Base-by-base conservation (phyloP, 2,797 vertebrate species). In the Glyptemys insculpta region DNA sequence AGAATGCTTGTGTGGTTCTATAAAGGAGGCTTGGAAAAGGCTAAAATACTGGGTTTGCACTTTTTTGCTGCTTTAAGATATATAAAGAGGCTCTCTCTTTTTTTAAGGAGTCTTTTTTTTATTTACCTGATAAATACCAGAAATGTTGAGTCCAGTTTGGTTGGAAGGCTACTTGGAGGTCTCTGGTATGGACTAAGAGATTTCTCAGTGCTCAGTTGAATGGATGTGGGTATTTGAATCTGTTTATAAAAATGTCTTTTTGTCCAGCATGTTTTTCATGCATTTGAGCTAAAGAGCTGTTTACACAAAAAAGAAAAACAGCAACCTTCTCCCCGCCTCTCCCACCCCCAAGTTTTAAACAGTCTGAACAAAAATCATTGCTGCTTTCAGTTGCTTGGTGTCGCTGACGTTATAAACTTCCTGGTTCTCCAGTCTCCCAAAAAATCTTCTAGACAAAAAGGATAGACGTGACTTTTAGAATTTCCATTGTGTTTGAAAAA, bases 1-100 rank as follows among this genome's bases (percentile, higher is more conserved):
- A 91, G 85, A 86, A 37, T 68, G 37, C 76, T 87, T 95, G 82
- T n/a, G 27, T 89, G 93, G 81, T 91, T 44, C 94, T 88, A 85
- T n/a, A 23, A 85, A 57, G 86, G 44, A 86, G 56, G 62, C 2
- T 15, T 74, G 52, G 16, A 52, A 52, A 52, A 52, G 86, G 79
- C 86, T 92, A 86, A 47, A 85, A 10, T 27, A 0, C 8, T 53
- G 86, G 1, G 21, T 87, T 79, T 92, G 52, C 16, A 52, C 52
- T 74, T 57, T 82, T 41, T 86, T 83, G 54, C 25, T 11, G 31
- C 72, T 37, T 82, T 86, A 41, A 82, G 65, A 29, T 76, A 7
- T 34, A 8, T 92, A 85, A 50, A 10, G 27, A 31, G 31, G 57
- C 18, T 6, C 18, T 91, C 25, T 29, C 29, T 59, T 31, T 59